Evolutionary conservation across 2,113 vertebrate genomes (phyloP).

Genomic region (Erinaceus europaeus): DNA sequence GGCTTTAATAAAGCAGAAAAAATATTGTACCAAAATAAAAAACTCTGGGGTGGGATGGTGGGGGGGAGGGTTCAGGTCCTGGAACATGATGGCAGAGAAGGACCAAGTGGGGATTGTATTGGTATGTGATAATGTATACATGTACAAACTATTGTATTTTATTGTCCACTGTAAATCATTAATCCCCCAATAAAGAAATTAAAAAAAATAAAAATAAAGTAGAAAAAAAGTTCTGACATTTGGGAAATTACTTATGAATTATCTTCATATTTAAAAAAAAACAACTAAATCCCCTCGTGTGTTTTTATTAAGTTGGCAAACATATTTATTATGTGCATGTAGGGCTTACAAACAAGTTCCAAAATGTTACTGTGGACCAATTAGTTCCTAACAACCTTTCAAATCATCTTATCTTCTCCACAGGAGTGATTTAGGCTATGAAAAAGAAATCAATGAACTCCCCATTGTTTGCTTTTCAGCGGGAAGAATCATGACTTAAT

Average conservation of each 20-base stretch:
- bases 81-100: too few relatives aligned
- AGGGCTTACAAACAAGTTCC: not conserved
- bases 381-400: conserved; percentile 37
- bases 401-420: not conserved
- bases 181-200: too few relatives aligned
- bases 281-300: not conserved
- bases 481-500: not conserved
- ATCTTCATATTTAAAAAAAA: not conserved
- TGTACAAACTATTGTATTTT: too few relatives aligned
- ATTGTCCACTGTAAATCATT: too few relatives aligned
- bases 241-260: not conserved
- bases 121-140: too few relatives aligned
- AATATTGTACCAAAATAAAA: too few relatives aligned
- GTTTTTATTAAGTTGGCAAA: not conserved
- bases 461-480: not conserved
- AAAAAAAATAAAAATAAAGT: too few relatives aligned
- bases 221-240: conserved; percentile 17
- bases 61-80: too few relatives aligned
- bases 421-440: not conserved
- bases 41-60: too few relatives aligned
- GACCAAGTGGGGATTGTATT: too few relatives aligned
- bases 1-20: conserved; percentile 5
- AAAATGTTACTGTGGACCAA: not conserved
- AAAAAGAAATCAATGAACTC: not conserved
- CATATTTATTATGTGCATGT: not conserved